phyloP scores from a whole-genome alignment of 2,797 vertebrate species.

The Sebastes matsubarae region DNA sequence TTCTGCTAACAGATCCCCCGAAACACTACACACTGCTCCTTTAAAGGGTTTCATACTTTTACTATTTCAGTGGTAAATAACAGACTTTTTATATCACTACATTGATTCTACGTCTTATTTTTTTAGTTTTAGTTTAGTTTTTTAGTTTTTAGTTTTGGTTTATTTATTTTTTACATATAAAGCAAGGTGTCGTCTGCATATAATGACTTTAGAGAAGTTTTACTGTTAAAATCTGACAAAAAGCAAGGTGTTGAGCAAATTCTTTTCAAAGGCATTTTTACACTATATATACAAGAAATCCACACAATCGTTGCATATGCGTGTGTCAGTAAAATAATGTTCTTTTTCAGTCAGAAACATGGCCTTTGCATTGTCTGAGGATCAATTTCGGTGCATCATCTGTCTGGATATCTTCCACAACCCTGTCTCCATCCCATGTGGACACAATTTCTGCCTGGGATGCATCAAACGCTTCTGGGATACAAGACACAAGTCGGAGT shows the following conservation, averaged over 20 bases:
- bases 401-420: slow-evolving; percentile 61
- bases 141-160: too few relatives aligned
- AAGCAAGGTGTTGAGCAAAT: neutral
- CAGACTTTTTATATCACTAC: neutral
- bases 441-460: slow-evolving; percentile 65
- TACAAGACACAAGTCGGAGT: neutral
- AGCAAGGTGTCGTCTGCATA: neutral
- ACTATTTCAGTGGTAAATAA: neutral
- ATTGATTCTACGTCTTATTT: neutral
- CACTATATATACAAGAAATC: neutral
- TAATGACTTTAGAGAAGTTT: neutral
- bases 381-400: slow-evolving; percentile 65
- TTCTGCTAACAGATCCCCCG: too few relatives aligned
- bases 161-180: neutral
- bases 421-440: slow-evolving; percentile 65
- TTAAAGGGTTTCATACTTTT: too few relatives aligned
- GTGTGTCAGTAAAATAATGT: neutral
- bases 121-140: too few relatives aligned
- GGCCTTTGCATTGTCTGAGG: slow-evolving; percentile 35
- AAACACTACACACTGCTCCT: too few relatives aligned
- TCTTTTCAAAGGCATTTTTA: neutral
- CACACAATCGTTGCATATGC: neutral
- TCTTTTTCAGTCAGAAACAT: slow-evolving; percentile 24
- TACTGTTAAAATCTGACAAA: neutral
- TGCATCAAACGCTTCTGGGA: slow-evolving; percentile 65